Base-by-base conservation (phyloP, 1,140 invertebrate species). In the Achroia grisella region DNA sequence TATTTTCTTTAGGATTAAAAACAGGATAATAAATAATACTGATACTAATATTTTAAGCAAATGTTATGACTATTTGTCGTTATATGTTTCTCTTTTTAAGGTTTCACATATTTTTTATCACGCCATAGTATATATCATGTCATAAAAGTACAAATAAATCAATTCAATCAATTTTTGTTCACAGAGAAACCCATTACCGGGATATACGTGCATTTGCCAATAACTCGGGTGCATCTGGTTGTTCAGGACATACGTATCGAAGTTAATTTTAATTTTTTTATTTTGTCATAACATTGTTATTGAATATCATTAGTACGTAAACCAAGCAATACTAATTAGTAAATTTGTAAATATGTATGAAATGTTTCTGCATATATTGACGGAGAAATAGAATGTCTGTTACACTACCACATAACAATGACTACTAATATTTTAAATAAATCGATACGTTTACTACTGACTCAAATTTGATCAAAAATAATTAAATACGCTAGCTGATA, bases 221-320 rank as follows among this genome's bases (percentile, higher is more conserved):
- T 54, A 68, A 80, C 34, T 77, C 78, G 37, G 76, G 80, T 31
- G 61, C 78, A 41, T 84, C 80, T n/a, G 80, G 78, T 56, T 84
- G 72, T 60, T 84, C 80, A 42, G 74, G 77, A 46, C 68, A 81
- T 53, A 62, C 68, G 10, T 84, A 84, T 62, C 59, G 76, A 42
- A 84, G 74, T 63, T 84, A 84, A 71, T 68, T 65, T 53, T 59
- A 37, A 29, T 37, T 39, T 39, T 48, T 14, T 29, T 35, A 55
- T 41, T 45, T 45, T 54, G n/a, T n/a, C n/a, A n/a, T n/a, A n/a
- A n/a, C n/a, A 52, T 63, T 59, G 52, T 56, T 56, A 65, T 56
- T 43, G 57, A 59, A 79, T 82, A 84, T 84, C 76, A 82, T 64
- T 81, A 78, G 72, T 56, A 63, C 48, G 54, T 79, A 78, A 73